phyloP scores from a whole-genome alignment of 1,140 invertebrate species.

The Nautilus pompilius region DNA sequence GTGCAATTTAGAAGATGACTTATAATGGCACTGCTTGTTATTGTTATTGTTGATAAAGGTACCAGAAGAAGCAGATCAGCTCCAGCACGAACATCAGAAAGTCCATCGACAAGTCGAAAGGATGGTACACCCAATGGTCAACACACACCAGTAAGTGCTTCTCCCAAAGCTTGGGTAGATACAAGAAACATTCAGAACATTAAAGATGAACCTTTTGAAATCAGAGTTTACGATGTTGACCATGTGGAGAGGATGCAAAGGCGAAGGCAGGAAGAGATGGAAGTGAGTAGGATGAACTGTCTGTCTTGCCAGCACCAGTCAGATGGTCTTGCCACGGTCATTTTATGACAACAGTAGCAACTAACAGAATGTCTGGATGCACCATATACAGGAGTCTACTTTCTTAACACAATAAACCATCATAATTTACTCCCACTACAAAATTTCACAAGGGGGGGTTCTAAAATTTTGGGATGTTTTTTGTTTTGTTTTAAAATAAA shows the following conservation, averaged over 20 bases:
- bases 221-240: conserved; percentile 58
- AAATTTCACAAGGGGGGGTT: too few relatives aligned
- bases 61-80: conserved; percentile 47
- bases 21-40: neutral
- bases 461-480: too few relatives aligned
- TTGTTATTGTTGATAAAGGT: conserved; percentile 22
- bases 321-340: too few relatives aligned
- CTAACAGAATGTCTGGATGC: too few relatives aligned
- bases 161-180: conserved; percentile 44
- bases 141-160: conserved; percentile 26
- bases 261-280: conserved; percentile 54
- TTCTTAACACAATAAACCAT: too few relatives aligned
- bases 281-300: too few relatives aligned
- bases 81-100: conserved; percentile 40
- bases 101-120: conserved; percentile 31
- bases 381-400: too few relatives aligned
- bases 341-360: too few relatives aligned
- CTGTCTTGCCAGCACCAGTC: too few relatives aligned
- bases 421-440: too few relatives aligned
- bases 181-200: conserved; percentile 31
- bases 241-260: conserved; percentile 61
- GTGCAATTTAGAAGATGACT: too few relatives aligned
- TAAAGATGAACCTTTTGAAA: conserved; percentile 47
- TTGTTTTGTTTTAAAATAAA: too few relatives aligned
- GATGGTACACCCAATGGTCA: conserved; percentile 22